These are phyloP conservation scores for Mimas tiliae DNA, from an alignment of 2,888 invertebrate species.

Conservation along the genomic window DNA sequence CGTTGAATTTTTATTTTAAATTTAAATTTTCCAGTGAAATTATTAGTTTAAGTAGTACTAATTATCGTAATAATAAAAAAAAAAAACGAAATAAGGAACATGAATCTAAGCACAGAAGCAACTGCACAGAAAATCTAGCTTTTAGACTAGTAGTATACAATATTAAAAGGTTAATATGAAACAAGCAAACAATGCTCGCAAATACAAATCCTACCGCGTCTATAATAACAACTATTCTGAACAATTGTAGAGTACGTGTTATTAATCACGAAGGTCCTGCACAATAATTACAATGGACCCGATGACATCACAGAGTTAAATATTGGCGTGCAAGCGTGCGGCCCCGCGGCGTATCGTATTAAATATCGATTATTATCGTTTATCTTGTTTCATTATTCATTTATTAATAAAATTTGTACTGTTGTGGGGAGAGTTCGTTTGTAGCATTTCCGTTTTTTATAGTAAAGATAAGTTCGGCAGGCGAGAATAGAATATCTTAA, in stretches of 20 bases:
- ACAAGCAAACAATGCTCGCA: not conserved
- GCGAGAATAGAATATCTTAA: too few species aligned
- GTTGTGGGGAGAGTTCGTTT: not conserved
- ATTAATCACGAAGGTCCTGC: conserved; percentile 24
- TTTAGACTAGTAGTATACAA: not conserved
- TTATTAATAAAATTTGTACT: conserved; percentile 4
- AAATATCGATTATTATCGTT: conserved; percentile 19
- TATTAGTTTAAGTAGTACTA: too few species aligned
- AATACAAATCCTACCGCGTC: not conserved
- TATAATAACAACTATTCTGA: not conserved
- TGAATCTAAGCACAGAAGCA: too few species aligned
- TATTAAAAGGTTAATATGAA: not conserved
- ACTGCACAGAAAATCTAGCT: too few species aligned
- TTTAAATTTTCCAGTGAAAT: too few species aligned
- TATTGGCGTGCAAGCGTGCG: conserved; percentile 8
- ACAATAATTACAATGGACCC: conserved; percentile 20
- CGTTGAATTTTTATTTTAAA: too few species aligned
- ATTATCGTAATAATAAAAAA: too few species aligned
- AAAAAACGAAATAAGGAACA: too few species aligned
- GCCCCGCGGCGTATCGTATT: conserved; percentile 1
- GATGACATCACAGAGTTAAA: conserved; percentile 24
- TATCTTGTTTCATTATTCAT: conserved; percentile 18
- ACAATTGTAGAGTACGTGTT: conserved; percentile 10
- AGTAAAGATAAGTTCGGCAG: not conserved
- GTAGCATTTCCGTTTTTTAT: not conserved